These are phyloP conservation scores for Cassiopea andromeda DNA, from an alignment of 30 jellyfish, hydroid and myxozoan genomes.

Conservation along the genomic window DNA sequence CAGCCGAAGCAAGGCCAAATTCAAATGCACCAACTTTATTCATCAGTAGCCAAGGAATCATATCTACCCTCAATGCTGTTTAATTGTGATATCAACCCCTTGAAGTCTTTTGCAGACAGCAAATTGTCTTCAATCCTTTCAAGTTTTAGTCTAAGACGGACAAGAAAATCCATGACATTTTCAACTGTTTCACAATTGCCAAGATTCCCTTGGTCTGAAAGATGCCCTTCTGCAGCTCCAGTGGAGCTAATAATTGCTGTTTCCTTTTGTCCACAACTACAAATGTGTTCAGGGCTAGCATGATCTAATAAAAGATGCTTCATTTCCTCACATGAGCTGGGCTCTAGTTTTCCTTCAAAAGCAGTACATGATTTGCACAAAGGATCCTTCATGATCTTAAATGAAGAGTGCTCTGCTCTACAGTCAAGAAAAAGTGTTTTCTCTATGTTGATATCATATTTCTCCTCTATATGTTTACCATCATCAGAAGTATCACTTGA, in stretches of 20 bases:
- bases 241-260: too few species aligned
- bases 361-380: too few species aligned
- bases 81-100: conserved; percentile 1
- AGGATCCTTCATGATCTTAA: too few species aligned
- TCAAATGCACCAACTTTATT: background rate
- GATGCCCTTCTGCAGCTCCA: too few species aligned
- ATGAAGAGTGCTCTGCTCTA: too few species aligned
- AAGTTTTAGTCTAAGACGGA: conserved; percentile 53
- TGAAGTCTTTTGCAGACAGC: background rate
- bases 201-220: background rate
- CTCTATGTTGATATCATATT: too few species aligned
- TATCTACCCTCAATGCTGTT: conserved; percentile 12
- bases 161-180: conserved; percentile 29
- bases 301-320: too few species aligned
- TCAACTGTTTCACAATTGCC: background rate
- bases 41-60: conserved; percentile 1
- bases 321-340: too few species aligned
- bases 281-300: too few species aligned
- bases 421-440: too few species aligned
- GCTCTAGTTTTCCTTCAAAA: too few species aligned
- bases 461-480: background rate
- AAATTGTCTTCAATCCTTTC: conserved; percentile 17
- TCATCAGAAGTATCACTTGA: background rate
- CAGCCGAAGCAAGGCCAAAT: background rate
- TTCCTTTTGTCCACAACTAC: too few species aligned